Evolutionary conservation across 2,888 invertebrate species (phyloP).

Genomic region (Amphiduros pacificus): DNA sequence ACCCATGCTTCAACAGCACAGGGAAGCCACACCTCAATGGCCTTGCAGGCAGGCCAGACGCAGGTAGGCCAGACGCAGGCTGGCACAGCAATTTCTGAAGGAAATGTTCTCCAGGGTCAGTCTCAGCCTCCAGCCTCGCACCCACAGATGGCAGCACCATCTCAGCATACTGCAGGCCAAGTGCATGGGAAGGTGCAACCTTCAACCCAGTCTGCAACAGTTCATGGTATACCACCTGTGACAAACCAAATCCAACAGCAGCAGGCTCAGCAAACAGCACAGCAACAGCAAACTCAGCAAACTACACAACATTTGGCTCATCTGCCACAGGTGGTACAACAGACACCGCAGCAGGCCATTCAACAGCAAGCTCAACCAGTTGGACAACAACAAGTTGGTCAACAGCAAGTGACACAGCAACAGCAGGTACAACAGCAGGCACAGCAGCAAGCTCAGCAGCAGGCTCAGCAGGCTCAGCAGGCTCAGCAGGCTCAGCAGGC

Average conservation of each 20-base stretch:
- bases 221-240: background rate
- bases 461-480: conserved; percentile 6
- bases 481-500: background rate
- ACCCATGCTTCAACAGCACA: no score
- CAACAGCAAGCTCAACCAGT: background rate
- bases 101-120: no score
- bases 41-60: background rate
- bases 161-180: background rate
- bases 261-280: background rate
- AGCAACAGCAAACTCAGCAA: background rate
- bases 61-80: background rate
- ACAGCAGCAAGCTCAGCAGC: conserved; percentile 3
- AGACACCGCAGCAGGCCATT: background rate
- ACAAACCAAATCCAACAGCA: background rate
- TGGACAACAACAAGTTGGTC: background rate
- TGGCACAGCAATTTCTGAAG: background rate
- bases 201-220: background rate
- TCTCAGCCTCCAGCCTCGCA: no score
- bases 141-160: background rate
- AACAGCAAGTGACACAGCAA: conserved; percentile 5
- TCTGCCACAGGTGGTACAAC: conserved; percentile 6
- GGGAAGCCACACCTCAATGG: no score
- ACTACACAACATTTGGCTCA: background rate
- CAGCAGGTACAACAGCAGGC: conserved; percentile 10
- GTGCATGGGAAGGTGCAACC: background rate